These are phyloP conservation scores for Scaptodrosophila latifasciaeformis DNA, from an alignment of 2,888 invertebrate genomes.

Conservation along the genomic window DNA sequence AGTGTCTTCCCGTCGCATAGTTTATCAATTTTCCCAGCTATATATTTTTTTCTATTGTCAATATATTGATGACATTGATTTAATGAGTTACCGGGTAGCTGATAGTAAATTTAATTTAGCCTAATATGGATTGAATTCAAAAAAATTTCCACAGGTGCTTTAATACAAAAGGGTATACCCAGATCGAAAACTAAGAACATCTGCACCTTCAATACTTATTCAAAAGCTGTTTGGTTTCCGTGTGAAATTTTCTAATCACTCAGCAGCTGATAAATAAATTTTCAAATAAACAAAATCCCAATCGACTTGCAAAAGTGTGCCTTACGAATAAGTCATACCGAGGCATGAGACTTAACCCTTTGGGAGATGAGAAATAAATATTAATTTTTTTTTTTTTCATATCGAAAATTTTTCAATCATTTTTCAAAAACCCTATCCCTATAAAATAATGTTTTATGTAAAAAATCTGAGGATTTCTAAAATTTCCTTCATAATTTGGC, in stretches of 20 bases:
- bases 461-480: no score
- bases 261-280: slow-evolving; percentile 37
- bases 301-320: slow-evolving; percentile 16
- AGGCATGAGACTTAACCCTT: no score
- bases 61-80: slow-evolving; percentile 41
- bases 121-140: slow-evolving; percentile 15
- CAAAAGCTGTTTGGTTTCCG: slow-evolving; percentile 55
- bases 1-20: slow-evolving; percentile 2
- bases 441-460: no score
- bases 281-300: slow-evolving; percentile 5
- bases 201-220: slow-evolving; percentile 44
- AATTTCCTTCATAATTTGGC: no score
- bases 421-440: no score
- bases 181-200: no score
- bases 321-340: no score
- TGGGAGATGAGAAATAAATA: no score
- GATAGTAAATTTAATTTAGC: no score
- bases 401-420: no score
- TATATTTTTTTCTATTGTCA: slow-evolving; percentile 21
- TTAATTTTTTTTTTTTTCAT: no score
- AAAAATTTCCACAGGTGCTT: slow-evolving; percentile 53
- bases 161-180: no score
- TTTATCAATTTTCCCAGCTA: slow-evolving; percentile 59
- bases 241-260: slow-evolving; percentile 56
- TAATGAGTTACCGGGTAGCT: slow-evolving; percentile 37